Percentiles rank a stretch among this genome's conserved stretches.
These are phyloP conservation scores for Trachelus tabidus DNA, from an alignment of 2,888 invertebrate genomes.

Conservation along the genomic window DNA sequence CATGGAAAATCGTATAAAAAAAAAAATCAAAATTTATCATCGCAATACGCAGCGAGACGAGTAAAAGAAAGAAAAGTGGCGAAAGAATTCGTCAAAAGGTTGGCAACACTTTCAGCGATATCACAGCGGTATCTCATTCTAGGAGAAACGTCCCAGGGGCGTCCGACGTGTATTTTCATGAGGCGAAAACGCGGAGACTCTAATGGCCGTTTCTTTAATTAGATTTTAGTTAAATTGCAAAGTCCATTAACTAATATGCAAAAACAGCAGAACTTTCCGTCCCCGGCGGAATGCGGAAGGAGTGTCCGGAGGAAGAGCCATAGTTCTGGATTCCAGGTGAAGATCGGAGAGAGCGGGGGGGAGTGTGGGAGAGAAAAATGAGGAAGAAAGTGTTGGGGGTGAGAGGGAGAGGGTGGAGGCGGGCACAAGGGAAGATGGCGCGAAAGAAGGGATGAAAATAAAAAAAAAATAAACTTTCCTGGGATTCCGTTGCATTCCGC, in stretches of 20 bases:
- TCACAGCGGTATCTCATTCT: background rate
- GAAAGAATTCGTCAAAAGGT: background rate
- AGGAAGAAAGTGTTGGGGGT: background rate
- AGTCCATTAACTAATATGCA: slow-evolving; percentile 40
- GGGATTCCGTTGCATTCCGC: too few relatives aligned
- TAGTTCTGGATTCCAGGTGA: background rate
- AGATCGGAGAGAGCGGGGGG: background rate
- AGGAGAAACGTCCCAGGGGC: background rate
- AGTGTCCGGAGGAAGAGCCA: background rate
- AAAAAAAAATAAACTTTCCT: too few relatives aligned
- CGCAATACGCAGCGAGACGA: background rate
- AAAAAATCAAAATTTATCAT: background rate
- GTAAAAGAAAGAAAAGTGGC: background rate
- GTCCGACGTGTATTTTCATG: slow-evolving; percentile 3
- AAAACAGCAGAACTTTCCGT: slow-evolving; percentile 23
- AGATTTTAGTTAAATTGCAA: slow-evolving; percentile 38
- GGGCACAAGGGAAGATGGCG: background rate
- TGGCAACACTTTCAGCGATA: background rate
- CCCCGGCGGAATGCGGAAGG: background rate
- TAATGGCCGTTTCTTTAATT: slow-evolving; percentile 34
- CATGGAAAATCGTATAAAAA: too few relatives aligned
- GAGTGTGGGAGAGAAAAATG: background rate
- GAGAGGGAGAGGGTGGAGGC: background rate
- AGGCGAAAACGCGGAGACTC: slow-evolving; percentile 3
- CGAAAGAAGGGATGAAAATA: background rate